Evolutionary conservation across 1,140 invertebrate genomes (phyloP).

Genomic region (Drosophila trapezifrons): DNA sequence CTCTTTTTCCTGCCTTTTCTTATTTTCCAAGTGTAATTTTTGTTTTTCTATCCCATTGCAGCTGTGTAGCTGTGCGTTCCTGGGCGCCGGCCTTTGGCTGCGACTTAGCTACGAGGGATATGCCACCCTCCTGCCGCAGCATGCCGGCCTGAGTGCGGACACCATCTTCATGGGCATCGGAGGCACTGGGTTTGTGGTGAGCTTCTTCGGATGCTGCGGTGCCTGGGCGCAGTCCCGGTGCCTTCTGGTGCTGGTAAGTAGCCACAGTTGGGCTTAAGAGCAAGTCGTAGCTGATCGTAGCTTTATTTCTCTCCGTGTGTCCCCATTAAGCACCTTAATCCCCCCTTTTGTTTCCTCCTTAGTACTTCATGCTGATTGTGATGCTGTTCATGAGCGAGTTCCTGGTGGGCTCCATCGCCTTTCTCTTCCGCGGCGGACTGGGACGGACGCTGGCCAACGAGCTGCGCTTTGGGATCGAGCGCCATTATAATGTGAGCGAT

Average conservation of each 20-base stretch:
- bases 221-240: conserved; percentile 92
- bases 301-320: not conserved
- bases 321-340: not conserved
- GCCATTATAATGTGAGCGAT: conserved; percentile 88
- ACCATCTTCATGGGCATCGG: conserved; percentile 88
- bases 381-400: conserved; percentile 92
- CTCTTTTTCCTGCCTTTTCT: conserved; percentile 15
- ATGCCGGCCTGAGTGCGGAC: conserved; percentile 89
- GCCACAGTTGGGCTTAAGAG: not conserved
- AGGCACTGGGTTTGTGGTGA: conserved; percentile 88
- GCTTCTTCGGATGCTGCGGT: conserved; percentile 92
- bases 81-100: conserved; percentile 91
- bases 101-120: conserved; percentile 89
- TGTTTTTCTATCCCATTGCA: conserved; percentile 75
- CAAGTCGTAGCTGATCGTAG: not conserved
- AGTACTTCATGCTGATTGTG: conserved; percentile 94
- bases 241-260: conserved; percentile 89
- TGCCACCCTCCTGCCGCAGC: conserved; percentile 89
- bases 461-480: conserved; percentile 88
- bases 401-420: conserved; percentile 90
- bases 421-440: conserved; percentile 90
- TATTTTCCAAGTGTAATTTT: not conserved
- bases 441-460: conserved; percentile 88
- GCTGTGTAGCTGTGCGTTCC: conserved; percentile 90
- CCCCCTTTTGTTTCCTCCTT: conserved; percentile 83